These are phyloP conservation scores for Tetropium fuscum DNA, from an alignment of 2,888 invertebrate species.

Conservation along the genomic window DNA sequence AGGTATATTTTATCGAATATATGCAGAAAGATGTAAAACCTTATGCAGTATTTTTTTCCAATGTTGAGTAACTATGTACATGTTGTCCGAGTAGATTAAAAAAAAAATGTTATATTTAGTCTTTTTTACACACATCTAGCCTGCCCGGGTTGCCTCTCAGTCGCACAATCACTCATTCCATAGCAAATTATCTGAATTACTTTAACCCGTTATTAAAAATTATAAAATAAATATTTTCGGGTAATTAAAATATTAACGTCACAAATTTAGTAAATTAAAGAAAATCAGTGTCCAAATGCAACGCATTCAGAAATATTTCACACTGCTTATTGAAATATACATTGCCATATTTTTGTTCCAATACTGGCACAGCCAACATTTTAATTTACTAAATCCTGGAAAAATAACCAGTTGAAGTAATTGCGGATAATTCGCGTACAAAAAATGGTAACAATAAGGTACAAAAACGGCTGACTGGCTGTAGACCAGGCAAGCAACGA, in stretches of 20 bases:
- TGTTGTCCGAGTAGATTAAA: conserved; percentile 32
- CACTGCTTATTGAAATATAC: conserved; percentile 20
- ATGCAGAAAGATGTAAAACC: neutral
- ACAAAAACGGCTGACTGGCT: conserved; percentile 62
- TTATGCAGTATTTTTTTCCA: conserved; percentile 10
- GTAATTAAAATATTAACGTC: conserved; percentile 25
- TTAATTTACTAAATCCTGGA: neutral
- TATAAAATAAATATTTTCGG: conserved; percentile 31
- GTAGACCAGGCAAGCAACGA: conserved; percentile 62
- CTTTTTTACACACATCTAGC: conserved; percentile 63
- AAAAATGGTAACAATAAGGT: conserved; percentile 55
- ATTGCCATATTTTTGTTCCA: conserved; percentile 1
- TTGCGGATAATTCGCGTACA: conserved; percentile 28
- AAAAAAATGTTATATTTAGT: conserved; percentile 40
- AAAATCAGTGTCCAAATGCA: too few relatives aligned
- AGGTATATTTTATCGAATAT: too few relatives aligned
- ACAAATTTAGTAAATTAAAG: conserved; percentile 6
- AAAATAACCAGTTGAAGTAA: conserved; percentile 16
- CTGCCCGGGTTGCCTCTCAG: conserved; percentile 68
- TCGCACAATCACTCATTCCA: conserved; percentile 60
- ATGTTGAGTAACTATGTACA: conserved; percentile 32
- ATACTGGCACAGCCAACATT: neutral
- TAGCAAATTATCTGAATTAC: conserved; percentile 39
- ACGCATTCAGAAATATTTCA: neutral
- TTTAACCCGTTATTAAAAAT: conserved; percentile 22